phyloP scores from a whole-genome alignment of 2,797 vertebrate genomes.

The Falco concolor region DNA sequence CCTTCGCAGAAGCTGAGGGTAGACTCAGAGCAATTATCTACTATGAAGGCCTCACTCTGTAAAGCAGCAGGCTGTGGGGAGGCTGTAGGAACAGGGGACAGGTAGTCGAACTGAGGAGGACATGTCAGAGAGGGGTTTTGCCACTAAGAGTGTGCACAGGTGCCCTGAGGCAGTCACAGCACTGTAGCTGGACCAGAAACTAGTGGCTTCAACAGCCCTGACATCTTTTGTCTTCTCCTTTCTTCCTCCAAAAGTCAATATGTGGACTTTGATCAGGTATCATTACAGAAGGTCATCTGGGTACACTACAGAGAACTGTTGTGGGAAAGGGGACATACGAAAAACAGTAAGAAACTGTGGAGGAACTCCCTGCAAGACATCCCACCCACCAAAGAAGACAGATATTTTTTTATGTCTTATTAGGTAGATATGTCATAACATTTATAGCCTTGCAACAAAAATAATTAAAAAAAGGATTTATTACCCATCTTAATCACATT shows the following conservation, averaged over 20 bases:
- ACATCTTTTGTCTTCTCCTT: not conserved
- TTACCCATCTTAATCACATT: not conserved
- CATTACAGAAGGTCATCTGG: not conserved
- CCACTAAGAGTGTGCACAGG: not conserved
- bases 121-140: not conserved
- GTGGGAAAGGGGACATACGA: not conserved
- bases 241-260: not conserved
- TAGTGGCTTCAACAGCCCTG: not conserved
- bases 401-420: not conserved
- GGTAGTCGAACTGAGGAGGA: not conserved
- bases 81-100: not conserved
- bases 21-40: not conserved
- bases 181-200: not conserved
- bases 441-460: not conserved
- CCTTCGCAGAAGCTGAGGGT: not conserved
- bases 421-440: not conserved
- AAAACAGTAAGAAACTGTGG: not conserved
- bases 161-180: not conserved
- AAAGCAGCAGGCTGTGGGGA: not conserved
- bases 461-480: not conserved
- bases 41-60: not conserved
- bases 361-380: not conserved
- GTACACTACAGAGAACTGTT: not conserved
- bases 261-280: not conserved
- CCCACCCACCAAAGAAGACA: not conserved